phyloP scores from a whole-genome alignment of 2,113 vertebrate genomes.

The Choloepus hoffmanni region DNA sequence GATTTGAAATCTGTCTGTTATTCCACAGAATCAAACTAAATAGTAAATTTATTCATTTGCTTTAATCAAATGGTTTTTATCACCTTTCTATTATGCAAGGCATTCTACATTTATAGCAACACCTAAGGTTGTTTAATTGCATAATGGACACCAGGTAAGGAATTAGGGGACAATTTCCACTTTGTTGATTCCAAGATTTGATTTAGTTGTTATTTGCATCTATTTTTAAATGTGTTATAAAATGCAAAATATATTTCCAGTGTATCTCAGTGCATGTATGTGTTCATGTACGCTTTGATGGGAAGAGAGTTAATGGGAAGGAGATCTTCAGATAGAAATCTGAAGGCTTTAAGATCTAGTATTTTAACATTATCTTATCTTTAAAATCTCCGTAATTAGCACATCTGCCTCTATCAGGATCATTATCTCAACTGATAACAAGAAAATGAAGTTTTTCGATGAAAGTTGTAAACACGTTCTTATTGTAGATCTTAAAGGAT shows the following conservation, averaged over 20 bases:
- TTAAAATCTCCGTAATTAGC: constrained; percentile 30
- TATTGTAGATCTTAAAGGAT: neutral
- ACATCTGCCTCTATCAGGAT: neutral
- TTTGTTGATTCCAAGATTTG: constrained; percentile 61
- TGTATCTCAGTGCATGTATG: neutral
- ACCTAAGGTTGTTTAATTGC: constrained; percentile 15
- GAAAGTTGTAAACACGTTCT: neutral
- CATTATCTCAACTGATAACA: constrained; percentile 22
- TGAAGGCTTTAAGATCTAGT: neutral
- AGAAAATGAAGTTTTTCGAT: constrained; percentile 12
- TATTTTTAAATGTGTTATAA: constrained; percentile 50
- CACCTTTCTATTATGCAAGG: constrained; percentile 24
- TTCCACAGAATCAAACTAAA: constrained; percentile 48
- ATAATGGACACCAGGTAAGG: constrained; percentile 36
- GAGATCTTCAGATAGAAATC: neutral
- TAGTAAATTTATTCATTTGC: constrained; percentile 47
- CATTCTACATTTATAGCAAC: constrained; percentile 47
- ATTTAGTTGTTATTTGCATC: constrained; percentile 45
- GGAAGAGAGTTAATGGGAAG: neutral
- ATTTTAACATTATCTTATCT: constrained; percentile 33
- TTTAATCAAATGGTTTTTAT: constrained; percentile 19
- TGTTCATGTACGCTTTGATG: neutral
- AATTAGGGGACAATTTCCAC: constrained; percentile 22
- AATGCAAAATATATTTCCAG: constrained; percentile 5
- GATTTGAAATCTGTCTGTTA: neutral